Conservation (phyloP, 2,888 invertebrate genomes). For the Nasonia oneida region DNA sequence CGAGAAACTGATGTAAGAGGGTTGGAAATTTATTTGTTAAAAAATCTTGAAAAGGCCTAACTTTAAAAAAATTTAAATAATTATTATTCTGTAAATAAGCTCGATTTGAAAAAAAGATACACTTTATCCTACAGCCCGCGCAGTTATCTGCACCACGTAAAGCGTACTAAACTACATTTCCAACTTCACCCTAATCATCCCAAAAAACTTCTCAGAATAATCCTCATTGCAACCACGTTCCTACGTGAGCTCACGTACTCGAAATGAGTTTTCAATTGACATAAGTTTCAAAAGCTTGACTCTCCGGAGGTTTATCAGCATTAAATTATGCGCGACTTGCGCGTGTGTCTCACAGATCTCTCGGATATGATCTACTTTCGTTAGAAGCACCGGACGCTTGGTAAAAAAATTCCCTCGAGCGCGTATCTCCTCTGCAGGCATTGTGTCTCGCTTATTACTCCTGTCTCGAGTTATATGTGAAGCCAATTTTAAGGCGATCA, state of each 20-base stretch:
- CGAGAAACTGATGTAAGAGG: background rate
- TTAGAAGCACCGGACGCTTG: background rate
- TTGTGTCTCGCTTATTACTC: background rate
- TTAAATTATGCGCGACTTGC: conserved; percentile 7
- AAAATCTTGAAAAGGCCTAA: too few relatives aligned
- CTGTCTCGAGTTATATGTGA: background rate
- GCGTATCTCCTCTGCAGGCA: background rate
- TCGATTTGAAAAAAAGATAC: too few relatives aligned
- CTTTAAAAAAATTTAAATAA: too few relatives aligned
- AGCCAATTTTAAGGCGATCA: background rate
- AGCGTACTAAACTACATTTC: background rate
- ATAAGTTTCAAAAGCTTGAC: background rate
- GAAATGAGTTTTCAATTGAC: conserved; percentile 33
- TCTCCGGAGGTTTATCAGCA: background rate
- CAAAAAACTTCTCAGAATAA: background rate
- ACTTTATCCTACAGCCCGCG: too few relatives aligned
- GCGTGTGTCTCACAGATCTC: background rate
- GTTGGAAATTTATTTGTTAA: too few relatives aligned
- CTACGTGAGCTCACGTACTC: background rate
- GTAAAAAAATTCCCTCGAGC: background rate
- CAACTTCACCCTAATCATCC: background rate
- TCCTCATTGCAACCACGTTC: background rate
- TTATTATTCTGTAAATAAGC: too few relatives aligned
- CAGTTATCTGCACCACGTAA: background rate
- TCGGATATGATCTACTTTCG: conserved; percentile 5